Conservation (phyloP, 53 echinoderm and acorn worm species). For the Holothuria leucospilota region DNA sequence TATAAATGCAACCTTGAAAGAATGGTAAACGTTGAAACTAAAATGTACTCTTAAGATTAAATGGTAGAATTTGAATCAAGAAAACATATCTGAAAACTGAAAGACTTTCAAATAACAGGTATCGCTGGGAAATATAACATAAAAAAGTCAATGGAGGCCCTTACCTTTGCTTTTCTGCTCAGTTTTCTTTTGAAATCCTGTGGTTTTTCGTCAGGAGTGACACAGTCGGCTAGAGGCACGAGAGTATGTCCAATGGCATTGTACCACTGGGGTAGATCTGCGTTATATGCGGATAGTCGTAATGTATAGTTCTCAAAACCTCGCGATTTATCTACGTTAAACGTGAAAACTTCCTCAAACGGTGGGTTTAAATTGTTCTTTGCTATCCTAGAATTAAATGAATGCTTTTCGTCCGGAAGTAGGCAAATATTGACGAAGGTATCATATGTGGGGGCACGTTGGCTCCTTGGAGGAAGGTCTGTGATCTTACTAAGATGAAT, state of each 20-base stretch:
- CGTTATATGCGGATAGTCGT: constrained; percentile 84
- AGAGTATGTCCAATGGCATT: constrained; percentile 90
- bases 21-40: too few species aligned
- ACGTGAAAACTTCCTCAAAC: constrained; percentile 90
- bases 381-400: constrained; percentile 81
- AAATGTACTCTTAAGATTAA: too few species aligned
- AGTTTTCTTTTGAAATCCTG: constrained; percentile 81
- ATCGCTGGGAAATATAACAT: too few species aligned
- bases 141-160: background rate
- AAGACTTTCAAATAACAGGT: too few species aligned
- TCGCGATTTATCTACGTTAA: constrained; percentile 81
- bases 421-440: constrained; percentile 83
- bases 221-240: constrained; percentile 83
- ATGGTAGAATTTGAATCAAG: too few species aligned
- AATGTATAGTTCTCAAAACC: constrained; percentile 79
- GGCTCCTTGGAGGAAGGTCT: constrained; percentile 95
- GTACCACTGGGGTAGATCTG: constrained; percentile 69
- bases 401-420: constrained; percentile 88
- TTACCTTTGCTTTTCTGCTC: constrained; percentile 83
- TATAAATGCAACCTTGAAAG: too few species aligned
- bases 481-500: constrained; percentile 87
- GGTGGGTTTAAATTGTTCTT: constrained; percentile 86
- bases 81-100: too few species aligned
- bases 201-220: constrained; percentile 72
- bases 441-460: constrained; percentile 84